phyloP scores from a whole-genome alignment of 2,888 invertebrate genomes.

The Acanthosepion pharaonis region DNA sequence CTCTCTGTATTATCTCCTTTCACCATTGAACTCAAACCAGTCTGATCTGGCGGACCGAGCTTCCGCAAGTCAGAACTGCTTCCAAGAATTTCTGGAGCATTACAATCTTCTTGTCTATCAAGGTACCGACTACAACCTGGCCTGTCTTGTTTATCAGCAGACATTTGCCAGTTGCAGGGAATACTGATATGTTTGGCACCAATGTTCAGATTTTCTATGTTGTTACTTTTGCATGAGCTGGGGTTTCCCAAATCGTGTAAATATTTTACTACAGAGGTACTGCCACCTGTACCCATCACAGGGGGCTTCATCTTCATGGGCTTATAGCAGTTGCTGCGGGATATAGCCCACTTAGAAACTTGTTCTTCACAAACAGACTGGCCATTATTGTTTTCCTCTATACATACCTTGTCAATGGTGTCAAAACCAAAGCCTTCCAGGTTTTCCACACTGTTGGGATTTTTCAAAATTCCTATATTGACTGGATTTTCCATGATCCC shows the following conservation, averaged over 20 bases:
- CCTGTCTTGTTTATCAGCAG: conserved; percentile 12
- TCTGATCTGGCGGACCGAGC: background rate
- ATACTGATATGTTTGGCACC: conserved; percentile 39
- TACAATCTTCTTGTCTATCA: background rate
- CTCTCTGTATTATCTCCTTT: background rate
- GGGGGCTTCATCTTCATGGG: background rate
- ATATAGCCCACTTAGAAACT: conserved; percentile 37
- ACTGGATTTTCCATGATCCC: conserved; percentile 42
- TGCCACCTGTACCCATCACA: background rate
- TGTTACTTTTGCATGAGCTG: background rate
- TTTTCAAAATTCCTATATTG: conserved; percentile 41
- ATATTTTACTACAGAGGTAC: background rate
- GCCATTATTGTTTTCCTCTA: background rate
- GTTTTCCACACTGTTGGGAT: conserved; percentile 37
- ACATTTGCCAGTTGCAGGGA: conserved; percentile 34
- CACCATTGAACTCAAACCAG: conserved; percentile 5
- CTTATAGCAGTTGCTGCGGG: background rate
- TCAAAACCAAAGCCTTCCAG: background rate
- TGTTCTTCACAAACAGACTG: background rate
- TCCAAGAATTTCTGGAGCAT: background rate
- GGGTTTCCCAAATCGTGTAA: background rate
- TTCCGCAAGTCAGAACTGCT: conserved; percentile 38
- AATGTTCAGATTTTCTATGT: conserved; percentile 20
- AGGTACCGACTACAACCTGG: conserved; percentile 40
- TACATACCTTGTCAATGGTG: conserved; percentile 37